Evolutionary conservation across 2,888 invertebrate species (phyloP).

Genomic region (Caenorhabditis sp.): DNA sequence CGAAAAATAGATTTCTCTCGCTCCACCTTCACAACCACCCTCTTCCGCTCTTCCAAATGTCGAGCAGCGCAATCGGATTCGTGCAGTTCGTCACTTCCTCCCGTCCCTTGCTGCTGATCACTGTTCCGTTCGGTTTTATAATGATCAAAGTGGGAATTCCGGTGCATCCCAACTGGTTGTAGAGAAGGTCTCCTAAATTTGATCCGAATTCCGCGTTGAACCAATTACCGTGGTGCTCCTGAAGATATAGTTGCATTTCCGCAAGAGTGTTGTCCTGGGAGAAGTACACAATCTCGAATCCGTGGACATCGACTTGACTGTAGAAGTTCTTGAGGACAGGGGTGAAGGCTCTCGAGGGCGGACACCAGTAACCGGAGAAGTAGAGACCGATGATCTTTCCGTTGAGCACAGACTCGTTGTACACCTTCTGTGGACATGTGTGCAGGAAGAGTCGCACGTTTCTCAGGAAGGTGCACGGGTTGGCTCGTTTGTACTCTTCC

Average conservation of each 20-base stretch:
- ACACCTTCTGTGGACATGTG: neutral
- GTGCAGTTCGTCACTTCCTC: neutral
- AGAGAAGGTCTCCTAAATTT: neutral
- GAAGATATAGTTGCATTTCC: conserved; percentile 18
- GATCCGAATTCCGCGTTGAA: neutral
- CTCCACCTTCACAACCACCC: neutral
- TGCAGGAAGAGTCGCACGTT: neutral
- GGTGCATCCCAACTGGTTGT: neutral
- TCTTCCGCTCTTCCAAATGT: conserved; percentile 10
- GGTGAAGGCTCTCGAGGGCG: conserved; percentile 5
- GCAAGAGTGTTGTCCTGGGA: conserved; percentile 8
- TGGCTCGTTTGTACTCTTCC: neutral
- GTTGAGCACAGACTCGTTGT: neutral
- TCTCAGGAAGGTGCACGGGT: neutral
- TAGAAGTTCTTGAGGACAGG: conserved; percentile 18
- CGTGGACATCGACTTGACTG: conserved; percentile 13
- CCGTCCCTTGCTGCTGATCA: neutral
- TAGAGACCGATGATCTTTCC: conserved; percentile 26
- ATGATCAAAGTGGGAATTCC: conserved; percentile 16
- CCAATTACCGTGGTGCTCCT: conserved; percentile 26
- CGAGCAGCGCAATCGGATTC: conserved; percentile 1
- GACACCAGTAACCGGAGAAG: conserved; percentile 34
- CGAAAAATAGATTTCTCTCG: too few relatives aligned
- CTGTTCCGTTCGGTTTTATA: neutral
- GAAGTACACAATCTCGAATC: conserved; percentile 23